A percentile compares a stretch with the other conserved stretches of the same genome.
These are phyloP conservation scores for Tyrannus savana DNA, from an alignment of 2,113 vertebrate species.

Conservation along the genomic window DNA sequence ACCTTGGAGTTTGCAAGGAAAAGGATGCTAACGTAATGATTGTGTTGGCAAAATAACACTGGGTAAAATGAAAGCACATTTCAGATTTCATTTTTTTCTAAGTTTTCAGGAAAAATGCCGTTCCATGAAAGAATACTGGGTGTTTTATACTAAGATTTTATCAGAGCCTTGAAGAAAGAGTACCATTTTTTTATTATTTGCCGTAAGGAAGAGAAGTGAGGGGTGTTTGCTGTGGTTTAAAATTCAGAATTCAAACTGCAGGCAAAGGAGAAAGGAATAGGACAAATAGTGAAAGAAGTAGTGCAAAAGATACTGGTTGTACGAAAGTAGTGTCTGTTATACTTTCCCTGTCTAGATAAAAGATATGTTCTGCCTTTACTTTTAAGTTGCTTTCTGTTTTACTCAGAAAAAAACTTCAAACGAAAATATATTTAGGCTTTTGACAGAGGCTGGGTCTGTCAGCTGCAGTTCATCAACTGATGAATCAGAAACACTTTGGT, in stretches of 20 bases:
- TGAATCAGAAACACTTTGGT: background rate
- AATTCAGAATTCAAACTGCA: background rate
- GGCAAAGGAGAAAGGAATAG: background rate
- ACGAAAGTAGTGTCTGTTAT: background rate
- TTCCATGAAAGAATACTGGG: background rate
- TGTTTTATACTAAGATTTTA: background rate
- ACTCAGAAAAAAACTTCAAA: background rate
- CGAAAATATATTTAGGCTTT: background rate
- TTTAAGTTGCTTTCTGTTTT: background rate
- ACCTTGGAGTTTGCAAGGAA: background rate
- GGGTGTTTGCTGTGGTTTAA: background rate
- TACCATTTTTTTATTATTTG: background rate
- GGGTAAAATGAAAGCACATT: background rate
- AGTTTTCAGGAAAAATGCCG: background rate
- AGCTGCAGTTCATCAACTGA: background rate
- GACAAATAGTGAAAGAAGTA: background rate
- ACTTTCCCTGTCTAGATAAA: background rate
- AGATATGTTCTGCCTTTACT: background rate
- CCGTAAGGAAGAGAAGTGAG: background rate
- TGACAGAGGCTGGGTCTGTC: background rate
- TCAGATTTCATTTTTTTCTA: background rate
- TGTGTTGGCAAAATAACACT: background rate
- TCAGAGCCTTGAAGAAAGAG: background rate
- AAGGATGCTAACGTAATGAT: conserved; percentile 7
- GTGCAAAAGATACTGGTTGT: background rate